A percentile compares a stretch with the other conserved stretches of the same genome.
Evolutionary conservation across 2,888 invertebrate genomes (phyloP).

Genomic region (Omphaloscelis lunosa): DNA sequence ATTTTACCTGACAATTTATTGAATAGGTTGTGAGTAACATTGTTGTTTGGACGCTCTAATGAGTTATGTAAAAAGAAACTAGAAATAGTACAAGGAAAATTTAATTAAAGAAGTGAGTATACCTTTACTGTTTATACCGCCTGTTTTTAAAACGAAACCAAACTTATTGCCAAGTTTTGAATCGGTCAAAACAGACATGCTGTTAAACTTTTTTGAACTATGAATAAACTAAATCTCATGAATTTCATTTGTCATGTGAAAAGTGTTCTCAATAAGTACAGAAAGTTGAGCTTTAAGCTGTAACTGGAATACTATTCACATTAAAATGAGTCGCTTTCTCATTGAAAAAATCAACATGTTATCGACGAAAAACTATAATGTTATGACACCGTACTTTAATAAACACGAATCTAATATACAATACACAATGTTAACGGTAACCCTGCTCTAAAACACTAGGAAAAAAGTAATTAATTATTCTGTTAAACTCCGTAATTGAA

Average conservation of each 20-base stretch:
- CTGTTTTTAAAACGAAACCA: neutral
- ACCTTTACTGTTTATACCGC: neutral
- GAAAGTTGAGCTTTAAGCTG: neutral
- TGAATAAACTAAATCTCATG: neutral
- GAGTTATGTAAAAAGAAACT: conserved; percentile 6
- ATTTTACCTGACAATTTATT: conserved; percentile 64
- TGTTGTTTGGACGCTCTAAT: conserved; percentile 15
- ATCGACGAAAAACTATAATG: neutral
- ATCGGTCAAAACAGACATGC: neutral
- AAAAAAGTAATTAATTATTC: neutral
- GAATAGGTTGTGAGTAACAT: conserved; percentile 27
- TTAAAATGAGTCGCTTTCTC: too few relatives aligned
- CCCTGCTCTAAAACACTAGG: too few relatives aligned
- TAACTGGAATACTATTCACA: too few relatives aligned
- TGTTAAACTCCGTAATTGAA: neutral
- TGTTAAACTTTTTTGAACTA: neutral
- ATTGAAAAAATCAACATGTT: neutral
- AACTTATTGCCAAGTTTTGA: neutral
- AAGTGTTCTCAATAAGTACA: neutral
- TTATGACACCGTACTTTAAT: neutral
- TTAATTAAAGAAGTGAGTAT: neutral
- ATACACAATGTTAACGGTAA: neutral
- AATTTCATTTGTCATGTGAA: neutral
- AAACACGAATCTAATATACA: neutral
- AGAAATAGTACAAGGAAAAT: neutral